Evolutionary conservation across 53 echinoderm and acorn worm species (phyloP), one percentile per base, ranked within the genome.

Genomic region (Holothuria leucospilota): DNA sequence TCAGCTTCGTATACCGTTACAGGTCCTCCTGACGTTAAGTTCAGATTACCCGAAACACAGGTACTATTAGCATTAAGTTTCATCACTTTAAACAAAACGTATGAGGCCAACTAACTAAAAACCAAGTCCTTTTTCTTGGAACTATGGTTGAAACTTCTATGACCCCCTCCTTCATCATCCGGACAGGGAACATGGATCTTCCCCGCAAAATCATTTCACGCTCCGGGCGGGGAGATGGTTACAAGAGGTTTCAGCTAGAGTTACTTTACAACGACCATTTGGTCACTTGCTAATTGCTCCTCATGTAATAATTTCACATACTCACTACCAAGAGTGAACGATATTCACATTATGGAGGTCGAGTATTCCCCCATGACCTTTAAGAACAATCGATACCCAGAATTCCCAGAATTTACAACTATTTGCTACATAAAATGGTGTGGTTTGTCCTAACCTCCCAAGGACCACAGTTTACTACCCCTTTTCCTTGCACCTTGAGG

Each of bases 11-110:
- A 73, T 40, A 73, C 23, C 2, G 42, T 41, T 15, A 73, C 16
- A 21, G 73, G 49, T n/a, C n/a, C 38, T 73, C 73, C 13, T 20
- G 34, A 2, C 9, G 23, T 38, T 29, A 30, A 73, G 34, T 73
- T 73, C 73, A 73, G n/a, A n/a, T 46, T 40, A 73, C 73, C 16
- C 73, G 29, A n/a, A n/a, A n/a, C 39, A 73, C 46, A 39, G 73
- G 73, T 23, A 73, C 73, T 15, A n/a, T 73, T 13, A 38, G 14
- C 39, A 16, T 20, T 73, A 24, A 13, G 2, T 38, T 73, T 41
- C 18, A n/a, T n/a, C n/a, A 73, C 73, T 38, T 20, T 3, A n/a
- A 73, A 15, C n/a, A n/a, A 20, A 73, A 40, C 14, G 73, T 40
- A 21, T 73, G 73, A 39, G 46, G n/a, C n/a, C n/a, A n/a, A n/a